Evolutionary conservation across 2,797 vertebrate species (phyloP).

Genomic region (Anas acuta): DNA sequence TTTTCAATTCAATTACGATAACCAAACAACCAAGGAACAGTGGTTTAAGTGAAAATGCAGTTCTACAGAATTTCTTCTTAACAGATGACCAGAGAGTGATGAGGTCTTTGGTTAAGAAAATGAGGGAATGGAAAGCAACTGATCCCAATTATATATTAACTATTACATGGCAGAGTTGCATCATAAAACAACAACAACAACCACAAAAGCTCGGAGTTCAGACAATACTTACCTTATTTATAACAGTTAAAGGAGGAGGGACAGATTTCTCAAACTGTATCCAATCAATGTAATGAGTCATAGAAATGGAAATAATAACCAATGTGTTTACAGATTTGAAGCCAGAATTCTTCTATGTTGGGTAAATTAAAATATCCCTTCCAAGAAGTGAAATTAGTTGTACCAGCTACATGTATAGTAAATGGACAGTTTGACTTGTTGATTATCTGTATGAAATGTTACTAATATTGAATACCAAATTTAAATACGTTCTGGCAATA

Average conservation of each 20-base stretch:
- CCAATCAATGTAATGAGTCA: background rate
- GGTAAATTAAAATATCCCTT: background rate
- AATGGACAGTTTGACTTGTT: background rate
- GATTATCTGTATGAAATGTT: background rate
- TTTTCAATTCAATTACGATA: slow-evolving; percentile 2
- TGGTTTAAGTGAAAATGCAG: background rate
- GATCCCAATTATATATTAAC: background rate
- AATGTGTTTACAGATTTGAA: background rate
- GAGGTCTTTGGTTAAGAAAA: background rate
- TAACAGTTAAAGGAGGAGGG: background rate
- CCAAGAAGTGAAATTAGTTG: background rate
- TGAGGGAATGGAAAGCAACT: background rate
- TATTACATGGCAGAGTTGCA: background rate
- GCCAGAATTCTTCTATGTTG: background rate
- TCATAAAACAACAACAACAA: background rate
- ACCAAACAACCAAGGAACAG: background rate
- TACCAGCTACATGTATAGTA: background rate
- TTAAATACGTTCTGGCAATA: background rate
- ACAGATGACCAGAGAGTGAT: background rate
- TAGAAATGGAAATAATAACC: background rate
- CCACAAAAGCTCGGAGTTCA: background rate
- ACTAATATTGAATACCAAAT: background rate
- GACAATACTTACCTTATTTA: background rate
- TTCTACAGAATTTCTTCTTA: background rate
- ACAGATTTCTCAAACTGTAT: background rate